Evolutionary conservation across 1,140 invertebrate genomes (phyloP).

Genomic region (Centruroides sculpturatus): DNA sequence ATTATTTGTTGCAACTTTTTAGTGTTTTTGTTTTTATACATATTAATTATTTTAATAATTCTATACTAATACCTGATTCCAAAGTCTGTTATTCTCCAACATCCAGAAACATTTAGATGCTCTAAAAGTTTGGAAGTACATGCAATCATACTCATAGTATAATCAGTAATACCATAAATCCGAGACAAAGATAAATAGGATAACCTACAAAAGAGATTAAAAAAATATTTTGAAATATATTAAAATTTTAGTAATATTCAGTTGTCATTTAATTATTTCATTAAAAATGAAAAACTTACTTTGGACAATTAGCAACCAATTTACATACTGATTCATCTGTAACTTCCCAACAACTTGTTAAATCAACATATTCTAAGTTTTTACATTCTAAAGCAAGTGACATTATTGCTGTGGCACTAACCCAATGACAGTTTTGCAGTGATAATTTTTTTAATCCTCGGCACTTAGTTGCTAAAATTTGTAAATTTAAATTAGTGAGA

Average conservation of each 20-base stretch:
- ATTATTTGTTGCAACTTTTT: no score
- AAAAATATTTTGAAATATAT: neutral
- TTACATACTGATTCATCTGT: slow-evolving; percentile 24
- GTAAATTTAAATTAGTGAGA: slow-evolving; percentile 22
- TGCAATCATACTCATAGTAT: slow-evolving; percentile 21
- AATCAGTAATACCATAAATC: slow-evolving; percentile 30
- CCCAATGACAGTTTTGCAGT: slow-evolving; percentile 28
- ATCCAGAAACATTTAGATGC: slow-evolving; percentile 26
- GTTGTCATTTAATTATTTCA: no score
- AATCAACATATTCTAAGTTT: slow-evolving; percentile 24
- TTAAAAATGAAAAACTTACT: slow-evolving; percentile 13
- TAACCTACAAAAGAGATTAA: slow-evolving; percentile 20
- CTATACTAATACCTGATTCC: slow-evolving; percentile 23
- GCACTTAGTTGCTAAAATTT: slow-evolving; percentile 22
- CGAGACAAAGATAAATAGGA: slow-evolving; percentile 25
- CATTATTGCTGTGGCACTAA: slow-evolving; percentile 23
- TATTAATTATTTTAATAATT: no score
- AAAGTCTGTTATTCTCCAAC: slow-evolving; percentile 30
- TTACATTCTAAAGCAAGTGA: slow-evolving; percentile 21
- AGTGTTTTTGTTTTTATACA: no score
- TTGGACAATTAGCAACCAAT: slow-evolving; percentile 21
- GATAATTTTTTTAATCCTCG: slow-evolving; percentile 18
- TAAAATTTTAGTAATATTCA: no score
- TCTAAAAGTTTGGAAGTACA: slow-evolving; percentile 19
- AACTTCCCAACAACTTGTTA: slow-evolving; percentile 31